Evolutionary conservation across 2,797 vertebrate species (phyloP), one percentile per base, ranked within the genome.

Genomic region (Acanthurus leucopareius): DNA sequence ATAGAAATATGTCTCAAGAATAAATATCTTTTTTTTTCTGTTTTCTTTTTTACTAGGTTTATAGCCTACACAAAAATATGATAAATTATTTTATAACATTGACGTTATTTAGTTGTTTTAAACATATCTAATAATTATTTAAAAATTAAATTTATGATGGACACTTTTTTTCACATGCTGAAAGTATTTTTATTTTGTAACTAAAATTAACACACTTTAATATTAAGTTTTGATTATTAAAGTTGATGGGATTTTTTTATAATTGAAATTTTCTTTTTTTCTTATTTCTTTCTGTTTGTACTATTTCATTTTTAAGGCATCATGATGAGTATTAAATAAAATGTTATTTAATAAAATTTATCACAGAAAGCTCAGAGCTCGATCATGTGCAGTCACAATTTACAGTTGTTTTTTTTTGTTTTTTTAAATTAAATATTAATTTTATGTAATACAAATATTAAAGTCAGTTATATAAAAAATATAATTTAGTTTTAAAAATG

Each of bases 51-150:
- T 4, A 32, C 5, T 32, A 32, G 28, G 28, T 32, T 32, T 4
- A 32, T 32, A 3, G 28, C 28, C 28, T 32, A 32, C 28, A 32
- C 28, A 32, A 32, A 32, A 32, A 32, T 32, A 32, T 32, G 4
- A 32, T 32, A 32, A 32, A 32, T 32, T 32, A 32, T 32, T 32
- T 32, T 32, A 32, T 9, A 0, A 15, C 2, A 69, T 35, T 25
- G 15, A 2, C 25, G 10, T 22, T 7, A 19, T 25, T 6, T 42
- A 52, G 11, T 17, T 49, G 15, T 58, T 16, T 35, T 48, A 5
- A 10, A 45, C 0, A 14, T 10, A 45, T 0, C 3, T 0, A 7
- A 40, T 8, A 8, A 40, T 40, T 40, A 8, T 40, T 10, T 40
- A 25, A 32, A 5, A 57, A 45, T 1, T 0, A 0, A 4, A 32